Percentiles rank a stretch among this genome's conserved stretches.
phyloP scores from a whole-genome alignment of 2,797 vertebrate species.

The Neosalanx taihuensis region DNA sequence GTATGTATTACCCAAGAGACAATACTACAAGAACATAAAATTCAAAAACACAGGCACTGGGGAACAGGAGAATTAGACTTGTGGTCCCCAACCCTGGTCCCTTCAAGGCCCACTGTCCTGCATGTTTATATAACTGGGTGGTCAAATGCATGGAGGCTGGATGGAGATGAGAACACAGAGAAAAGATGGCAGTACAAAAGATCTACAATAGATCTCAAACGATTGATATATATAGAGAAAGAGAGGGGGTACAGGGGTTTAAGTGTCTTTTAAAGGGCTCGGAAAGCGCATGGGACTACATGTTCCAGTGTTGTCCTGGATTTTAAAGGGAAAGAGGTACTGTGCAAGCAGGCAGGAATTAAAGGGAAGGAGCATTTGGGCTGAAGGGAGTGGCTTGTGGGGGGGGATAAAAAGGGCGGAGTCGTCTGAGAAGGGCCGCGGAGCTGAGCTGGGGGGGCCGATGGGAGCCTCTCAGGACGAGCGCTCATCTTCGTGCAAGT shows the following conservation, averaged over 20 bases:
- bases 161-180: not conserved
- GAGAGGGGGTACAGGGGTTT: not conserved
- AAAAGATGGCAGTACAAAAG: not conserved
- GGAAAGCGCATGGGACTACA: constrained; percentile 2
- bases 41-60: constrained; percentile 82
- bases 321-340: constrained; percentile 5
- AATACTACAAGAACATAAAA: constrained; percentile 96
- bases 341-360: constrained; percentile 2
- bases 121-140: no score
- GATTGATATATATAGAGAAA: not conserved
- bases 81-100: no score
- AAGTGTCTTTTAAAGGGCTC: not conserved
- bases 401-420: not conserved
- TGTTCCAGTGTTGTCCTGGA: not conserved
- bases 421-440: not conserved
- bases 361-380: constrained; percentile 12
- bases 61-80: constrained; percentile 57
- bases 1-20: constrained; percentile 85
- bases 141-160: no score
- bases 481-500: constrained; percentile 87
- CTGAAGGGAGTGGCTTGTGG: constrained; percentile 6
- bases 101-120: no score
- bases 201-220: not conserved
- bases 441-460: not conserved
- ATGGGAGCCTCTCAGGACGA: constrained; percentile 68